phyloP scores from a whole-genome alignment of 92 coral and sea anemone species.

The Heteractis magnifica region DNA sequence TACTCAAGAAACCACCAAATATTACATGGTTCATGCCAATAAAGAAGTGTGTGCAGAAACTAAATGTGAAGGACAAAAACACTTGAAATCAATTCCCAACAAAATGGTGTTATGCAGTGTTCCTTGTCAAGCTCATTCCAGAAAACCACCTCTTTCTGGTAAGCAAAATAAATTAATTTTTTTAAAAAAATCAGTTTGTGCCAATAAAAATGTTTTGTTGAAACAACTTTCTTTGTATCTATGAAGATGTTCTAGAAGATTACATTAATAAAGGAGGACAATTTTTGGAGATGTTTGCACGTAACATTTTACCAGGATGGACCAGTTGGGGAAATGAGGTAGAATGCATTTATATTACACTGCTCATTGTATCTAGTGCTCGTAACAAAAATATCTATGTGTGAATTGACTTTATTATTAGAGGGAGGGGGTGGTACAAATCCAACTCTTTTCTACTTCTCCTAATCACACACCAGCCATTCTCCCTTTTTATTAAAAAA shows the following conservation, averaged over 20 bases:
- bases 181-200: not conserved
- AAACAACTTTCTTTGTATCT: not conserved
- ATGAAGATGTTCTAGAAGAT: constrained; percentile 66
- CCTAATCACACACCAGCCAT: too few species aligned
- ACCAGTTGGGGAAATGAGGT: constrained; percentile 99
- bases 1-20: not conserved
- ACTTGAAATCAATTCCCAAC: constrained; percentile 41
- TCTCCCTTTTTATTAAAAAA: too few species aligned
- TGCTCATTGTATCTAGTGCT: too few species aligned
- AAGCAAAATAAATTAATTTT: constrained; percentile 13
- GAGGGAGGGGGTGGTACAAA: too few species aligned
- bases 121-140: constrained; percentile 88
- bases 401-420: too few species aligned
- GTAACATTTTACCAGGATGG: constrained; percentile 90
- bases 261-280: constrained; percentile 54
- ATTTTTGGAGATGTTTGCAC: constrained; percentile 95
- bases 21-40: not conserved
- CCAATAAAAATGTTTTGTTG: not conserved
- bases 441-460: too few species aligned
- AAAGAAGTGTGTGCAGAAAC: not conserved
- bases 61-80: not conserved
- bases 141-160: constrained; percentile 93
- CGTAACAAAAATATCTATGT: too few species aligned
- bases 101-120: constrained; percentile 87
- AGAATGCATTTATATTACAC: not conserved